Percentiles rank a stretch among this genome's conserved stretches.
Evolutionary conservation across 2,113 vertebrate species (phyloP).

Genomic region (Limanda limanda): DNA sequence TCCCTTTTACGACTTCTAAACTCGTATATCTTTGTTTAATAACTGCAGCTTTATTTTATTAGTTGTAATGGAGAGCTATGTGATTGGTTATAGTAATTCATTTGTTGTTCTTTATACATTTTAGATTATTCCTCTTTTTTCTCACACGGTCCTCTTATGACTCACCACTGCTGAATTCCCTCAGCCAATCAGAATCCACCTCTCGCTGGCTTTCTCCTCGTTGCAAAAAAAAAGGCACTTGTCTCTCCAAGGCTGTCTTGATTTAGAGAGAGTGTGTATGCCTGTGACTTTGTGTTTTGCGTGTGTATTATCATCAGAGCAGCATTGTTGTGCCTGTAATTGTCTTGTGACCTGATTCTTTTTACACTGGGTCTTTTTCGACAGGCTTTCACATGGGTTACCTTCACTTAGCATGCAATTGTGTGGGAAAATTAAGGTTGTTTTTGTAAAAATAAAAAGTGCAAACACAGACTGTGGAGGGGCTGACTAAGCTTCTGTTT

Average conservation of each 20-base stretch:
- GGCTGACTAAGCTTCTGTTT: neutral
- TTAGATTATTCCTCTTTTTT: conserved; percentile 24
- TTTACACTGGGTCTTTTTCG: conserved; percentile 11
- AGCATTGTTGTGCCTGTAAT: neutral
- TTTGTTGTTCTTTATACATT: conserved; percentile 27
- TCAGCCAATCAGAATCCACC: conserved; percentile 70
- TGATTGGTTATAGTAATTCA: conserved; percentile 20
- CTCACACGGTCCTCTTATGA: conserved; percentile 67
- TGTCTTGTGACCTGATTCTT: conserved; percentile 32
- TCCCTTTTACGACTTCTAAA: neutral
- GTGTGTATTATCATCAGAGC: neutral
- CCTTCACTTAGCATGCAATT: conserved; percentile 6
- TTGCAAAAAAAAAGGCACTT: conserved; percentile 37
- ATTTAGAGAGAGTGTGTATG: neutral
- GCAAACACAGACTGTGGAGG: neutral
- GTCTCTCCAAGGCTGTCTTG: conserved; percentile 53
- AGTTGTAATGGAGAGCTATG: neutral
- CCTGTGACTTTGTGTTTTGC: neutral
- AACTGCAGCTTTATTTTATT: neutral
- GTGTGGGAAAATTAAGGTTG: neutral
- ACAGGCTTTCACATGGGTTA: neutral
- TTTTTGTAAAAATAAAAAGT: neutral
- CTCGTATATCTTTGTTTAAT: neutral
- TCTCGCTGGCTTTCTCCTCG: conserved; percentile 36
- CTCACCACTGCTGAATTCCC: conserved; percentile 79